Base-by-base conservation (phyloP, 1,140 invertebrate species). In the Lethrus apterus region DNA sequence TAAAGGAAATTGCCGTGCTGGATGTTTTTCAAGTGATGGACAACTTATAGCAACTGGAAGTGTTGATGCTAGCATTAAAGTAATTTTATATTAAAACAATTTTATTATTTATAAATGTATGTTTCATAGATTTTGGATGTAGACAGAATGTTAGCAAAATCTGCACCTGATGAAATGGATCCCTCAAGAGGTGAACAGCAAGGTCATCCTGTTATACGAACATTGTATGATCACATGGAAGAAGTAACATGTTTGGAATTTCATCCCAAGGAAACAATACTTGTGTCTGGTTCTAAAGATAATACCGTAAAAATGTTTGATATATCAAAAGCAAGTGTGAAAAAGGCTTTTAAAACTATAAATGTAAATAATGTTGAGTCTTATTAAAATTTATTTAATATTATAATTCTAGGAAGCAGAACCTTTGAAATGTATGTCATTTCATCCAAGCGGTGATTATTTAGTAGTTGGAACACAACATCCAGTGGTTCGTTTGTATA, bases 171-270 rank as follows among this genome's bases (percentile, higher is more conserved):
- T 62, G 87, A 84, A 57, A 77, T 83, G 59, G 81, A 84, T 53
- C 81, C 78, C 10, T 66, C 66, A 18, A 74, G 85, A 32, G 78
- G 86, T 63, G 82, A 90, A 66, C 78, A 89, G 54, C 89, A 94
- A 60, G 90, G 90, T 0, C 95, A 99, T 74, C 96, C 96, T 1
- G 95, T 99, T 20, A 98, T 99, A 52, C 76, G 95, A 46, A 99
- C 96, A 4, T 70, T 99, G n/a, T 99, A 98, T 64, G 96, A 98
- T 69, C 95, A 99, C 66, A 80, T 90, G 33, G 93, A 96, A 70
- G 96, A 99, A 76, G 94, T 99, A 0, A 96, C 93, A 0, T 90
- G 86, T 57, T 67, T 99, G 13, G 92, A 96, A 58, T 99, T 99
- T 71, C 96, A 99, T 72, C 96, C 96, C 0, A 78, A 81, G 32